Base-by-base conservation (phyloP, 30 jellyfish, hydroid and myxozoan genomes). In the Pelagia noctiluca region DNA sequence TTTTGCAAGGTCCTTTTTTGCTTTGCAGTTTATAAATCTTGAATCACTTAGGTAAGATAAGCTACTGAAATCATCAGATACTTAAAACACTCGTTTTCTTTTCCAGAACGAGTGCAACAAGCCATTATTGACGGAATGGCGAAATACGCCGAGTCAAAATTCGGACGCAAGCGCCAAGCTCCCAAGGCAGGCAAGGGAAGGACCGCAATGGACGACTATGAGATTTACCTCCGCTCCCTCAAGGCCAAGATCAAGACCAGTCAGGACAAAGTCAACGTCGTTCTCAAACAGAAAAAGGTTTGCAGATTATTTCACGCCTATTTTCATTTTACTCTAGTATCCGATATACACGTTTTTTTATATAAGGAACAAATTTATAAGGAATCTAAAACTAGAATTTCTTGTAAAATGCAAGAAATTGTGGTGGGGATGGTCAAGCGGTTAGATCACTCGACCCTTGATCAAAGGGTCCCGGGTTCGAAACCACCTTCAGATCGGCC, bases 101-200 rank as follows among this genome's bases (percentile, higher is more conserved):
- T 80, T 75, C 24, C 85, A 89, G 97, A 76, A 78, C 37, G 89
- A 60, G 82, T 89, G 42, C 97, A 89, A 50, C 97, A 89, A 71
- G 90, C 92, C 3, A 60, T 89, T 34, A 53, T 82, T 34, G 97
- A 89, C 29, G 92, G 95, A 8, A 89, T 89, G 97, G 26, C 89
- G n/a, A 89, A 83, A 50, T 82, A 81, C 50, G 97, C 97, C 22
- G 97, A 89, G 72, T 84, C 66, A 66, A 82, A 89, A 64, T 89
- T 80, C 64, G 97, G 97, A 28, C 88, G 89, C 79, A 89, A 89
- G 62, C 54, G 91, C n/a, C 84, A 81, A 1, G 88, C 89, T 0
- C 94, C 85, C 4, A 76, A 78, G 26, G 88, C 54, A 50, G 80
- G 95, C 88, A 86, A 75, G 48, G 75, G 38, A 64, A 70, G 94